Evolutionary conservation across 2,113 vertebrate species (phyloP), one percentile per base, ranked within the genome.

Genomic region (Rhadina sibilatrix): DNA sequence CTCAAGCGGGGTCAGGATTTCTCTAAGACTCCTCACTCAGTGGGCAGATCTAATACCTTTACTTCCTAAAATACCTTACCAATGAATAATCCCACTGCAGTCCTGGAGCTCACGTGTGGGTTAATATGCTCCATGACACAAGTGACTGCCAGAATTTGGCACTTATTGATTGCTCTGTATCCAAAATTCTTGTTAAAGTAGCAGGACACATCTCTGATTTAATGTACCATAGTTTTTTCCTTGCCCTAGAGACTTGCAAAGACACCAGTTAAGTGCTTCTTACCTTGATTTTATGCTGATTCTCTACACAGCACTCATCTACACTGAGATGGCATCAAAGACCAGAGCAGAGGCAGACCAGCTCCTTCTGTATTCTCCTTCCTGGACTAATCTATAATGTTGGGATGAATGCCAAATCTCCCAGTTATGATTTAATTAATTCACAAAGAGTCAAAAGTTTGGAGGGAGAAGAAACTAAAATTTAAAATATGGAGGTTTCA

Each of bases 31-130:
- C 72, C 95, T 92, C 92, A 86, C 94, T 80, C 82, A 96, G 94
- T 90, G 93, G 94, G 83, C 79, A 97, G 92, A 96, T 93, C 84
- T 74, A 94, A 93, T 91, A 95, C 91, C 94, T 95, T 97, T 95
- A 96, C 87, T 96, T 97, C 95, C 89, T 94, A 97, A 96, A 96
- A 97, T 96, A 95, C 85, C 93, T 96, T 97, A 95, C 74, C 35
- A 1, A 66, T 85, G 82, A 97, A 90, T 97, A 96, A 97, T 97
- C 95, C 93, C 63, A 31, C 60, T 59, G 71, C 91, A 83, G 82
- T 54, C 90, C 52, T 38, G 46, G 63, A 93, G 75, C 71, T 95
- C 90, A 93, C 70, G 5, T 90, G 87, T 92, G 95, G 86, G 93
- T 66, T 92, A 86, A 90, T 63, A 77, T 9, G 71, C 60, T 83